Evolutionary conservation across 1,140 invertebrate genomes (phyloP).

Genomic region (Drosophila erecta): DNA sequence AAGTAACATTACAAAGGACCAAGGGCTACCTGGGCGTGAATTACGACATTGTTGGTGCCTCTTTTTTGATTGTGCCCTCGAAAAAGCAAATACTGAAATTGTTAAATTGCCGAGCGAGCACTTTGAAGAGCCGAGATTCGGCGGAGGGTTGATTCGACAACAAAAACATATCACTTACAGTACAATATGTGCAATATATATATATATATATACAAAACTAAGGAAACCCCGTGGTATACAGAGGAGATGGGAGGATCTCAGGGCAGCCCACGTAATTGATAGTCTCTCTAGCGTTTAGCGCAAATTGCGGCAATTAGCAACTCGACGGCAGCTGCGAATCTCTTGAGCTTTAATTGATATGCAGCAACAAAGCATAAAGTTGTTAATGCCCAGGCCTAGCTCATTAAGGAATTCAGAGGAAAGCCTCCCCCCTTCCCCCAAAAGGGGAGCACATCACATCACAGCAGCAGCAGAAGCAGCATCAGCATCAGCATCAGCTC

Average conservation of each 20-base stretch:
- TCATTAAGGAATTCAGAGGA: constrained; percentile 74
- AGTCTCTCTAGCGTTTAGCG: constrained; percentile 76
- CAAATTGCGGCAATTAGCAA: constrained; percentile 81
- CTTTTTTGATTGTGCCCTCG: constrained; percentile 27
- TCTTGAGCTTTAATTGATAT: constrained; percentile 74
- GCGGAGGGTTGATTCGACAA: constrained; percentile 59
- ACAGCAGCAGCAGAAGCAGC: background rate
- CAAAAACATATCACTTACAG: constrained; percentile 59
- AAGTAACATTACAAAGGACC: constrained; percentile 56
- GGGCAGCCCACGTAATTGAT: constrained; percentile 70
- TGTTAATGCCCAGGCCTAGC: constrained; percentile 75
- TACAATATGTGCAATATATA: background rate
- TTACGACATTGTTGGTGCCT: constrained; percentile 76
- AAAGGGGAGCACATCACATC: constrained; percentile 20
- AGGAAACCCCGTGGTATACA: constrained; percentile 3
- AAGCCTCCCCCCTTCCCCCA: constrained; percentile 19
- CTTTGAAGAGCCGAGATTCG: constrained; percentile 58
- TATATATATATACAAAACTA: background rate
- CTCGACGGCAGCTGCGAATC: constrained; percentile 37
- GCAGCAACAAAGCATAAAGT: constrained; percentile 81
- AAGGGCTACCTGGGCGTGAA: constrained; percentile 76
- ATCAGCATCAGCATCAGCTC: background rate
- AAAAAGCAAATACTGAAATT: constrained; percentile 67
- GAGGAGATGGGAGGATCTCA: constrained; percentile 35
- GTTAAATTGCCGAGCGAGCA: constrained; percentile 68